A percentile compares a stretch with the other conserved stretches of the same genome.
Evolutionary conservation across 2,113 vertebrate genomes (phyloP).

Genomic region (Petrocephalus zakoni): DNA sequence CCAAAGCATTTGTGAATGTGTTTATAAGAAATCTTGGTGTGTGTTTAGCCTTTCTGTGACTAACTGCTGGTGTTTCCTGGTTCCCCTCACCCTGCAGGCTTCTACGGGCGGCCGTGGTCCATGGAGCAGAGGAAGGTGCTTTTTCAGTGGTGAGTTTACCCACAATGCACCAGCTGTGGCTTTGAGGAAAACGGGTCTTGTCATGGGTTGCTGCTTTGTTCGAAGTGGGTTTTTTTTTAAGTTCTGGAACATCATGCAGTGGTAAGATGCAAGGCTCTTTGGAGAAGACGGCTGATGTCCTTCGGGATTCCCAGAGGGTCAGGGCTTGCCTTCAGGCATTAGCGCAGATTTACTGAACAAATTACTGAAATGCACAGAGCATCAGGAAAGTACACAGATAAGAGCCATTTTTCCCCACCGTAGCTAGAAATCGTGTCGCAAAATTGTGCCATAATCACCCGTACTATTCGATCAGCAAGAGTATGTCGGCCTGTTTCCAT

Average conservation of each 20-base stretch:
- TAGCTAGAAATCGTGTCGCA: background rate
- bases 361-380: background rate
- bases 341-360: background rate
- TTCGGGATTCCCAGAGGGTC: background rate
- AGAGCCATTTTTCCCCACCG: background rate
- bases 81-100: conserved; percentile 53
- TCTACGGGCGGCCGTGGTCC: conserved; percentile 79
- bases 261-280: background rate
- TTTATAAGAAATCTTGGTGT: background rate
- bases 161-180: background rate
- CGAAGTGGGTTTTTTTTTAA: background rate
- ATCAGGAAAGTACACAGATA: background rate
- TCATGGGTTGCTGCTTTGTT: background rate
- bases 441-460: background rate
- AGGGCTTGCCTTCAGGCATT: background rate
- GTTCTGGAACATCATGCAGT: background rate
- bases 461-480: background rate
- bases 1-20: background rate
- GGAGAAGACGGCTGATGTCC: background rate
- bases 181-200: background rate
- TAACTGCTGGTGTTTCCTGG: background rate
- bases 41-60: background rate
- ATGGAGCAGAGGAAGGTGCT: conserved; percentile 79
- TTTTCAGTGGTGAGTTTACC: conserved; percentile 70
- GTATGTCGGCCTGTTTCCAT: conserved; percentile 4